These are phyloP conservation scores for Aspiorhynchus laticeps DNA, from an alignment of 2,113 vertebrate genomes.

Conservation along the genomic window DNA sequence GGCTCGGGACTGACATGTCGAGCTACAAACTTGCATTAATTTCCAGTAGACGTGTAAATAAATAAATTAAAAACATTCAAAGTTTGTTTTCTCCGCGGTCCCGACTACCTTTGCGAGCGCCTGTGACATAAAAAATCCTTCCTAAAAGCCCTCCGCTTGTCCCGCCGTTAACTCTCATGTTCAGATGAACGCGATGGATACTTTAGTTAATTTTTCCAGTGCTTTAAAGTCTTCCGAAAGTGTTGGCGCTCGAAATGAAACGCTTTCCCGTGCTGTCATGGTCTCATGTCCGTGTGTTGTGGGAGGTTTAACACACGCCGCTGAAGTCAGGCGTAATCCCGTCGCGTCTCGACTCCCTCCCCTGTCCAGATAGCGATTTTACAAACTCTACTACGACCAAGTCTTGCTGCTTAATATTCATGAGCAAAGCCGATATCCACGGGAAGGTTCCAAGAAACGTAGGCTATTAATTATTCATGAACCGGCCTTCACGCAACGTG, in stretches of 20 bases:
- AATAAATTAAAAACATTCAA: neutral
- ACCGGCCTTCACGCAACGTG: neutral
- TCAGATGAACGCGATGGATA: neutral
- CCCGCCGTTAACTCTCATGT: neutral
- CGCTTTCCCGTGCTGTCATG: conserved; percentile 41
- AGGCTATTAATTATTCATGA: conserved; percentile 17
- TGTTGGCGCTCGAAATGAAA: conserved; percentile 48
- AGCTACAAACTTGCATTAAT: conserved; percentile 53
- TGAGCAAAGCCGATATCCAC: neutral
- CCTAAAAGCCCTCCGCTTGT: neutral
- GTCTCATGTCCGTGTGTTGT: conserved; percentile 44
- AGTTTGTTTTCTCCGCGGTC: conserved; percentile 13
- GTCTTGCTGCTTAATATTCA: conserved; percentile 1
- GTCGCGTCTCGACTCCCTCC: conserved; percentile 54
- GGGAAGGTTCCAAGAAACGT: neutral
- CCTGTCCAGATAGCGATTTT: neutral
- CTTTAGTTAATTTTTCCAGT: neutral
- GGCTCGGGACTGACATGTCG: conserved; percentile 68
- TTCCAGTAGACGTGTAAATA: conserved; percentile 12
- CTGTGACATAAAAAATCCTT: neutral
- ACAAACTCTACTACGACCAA: neutral
- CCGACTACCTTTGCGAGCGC: conserved; percentile 30
- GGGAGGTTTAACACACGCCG: conserved; percentile 50
- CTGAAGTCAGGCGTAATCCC: conserved; percentile 58
- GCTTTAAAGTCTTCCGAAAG: neutral